Base-by-base conservation (phyloP, 2,797 vertebrate species). In the Argya squamiceps region DNA sequence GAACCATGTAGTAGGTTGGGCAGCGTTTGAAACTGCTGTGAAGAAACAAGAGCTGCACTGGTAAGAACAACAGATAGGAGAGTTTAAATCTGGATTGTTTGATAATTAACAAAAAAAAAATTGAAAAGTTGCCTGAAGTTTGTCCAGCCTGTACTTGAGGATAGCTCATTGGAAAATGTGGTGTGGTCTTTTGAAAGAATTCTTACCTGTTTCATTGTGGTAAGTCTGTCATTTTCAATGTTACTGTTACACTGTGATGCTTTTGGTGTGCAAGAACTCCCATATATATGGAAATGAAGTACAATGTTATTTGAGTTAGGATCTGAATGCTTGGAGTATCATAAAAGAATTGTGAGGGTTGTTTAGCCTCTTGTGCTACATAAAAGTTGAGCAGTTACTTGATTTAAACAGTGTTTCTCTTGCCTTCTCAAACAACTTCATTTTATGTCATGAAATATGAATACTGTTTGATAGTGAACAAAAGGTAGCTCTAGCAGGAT, bases 91-190 rank as follows among this genome's bases (percentile, higher is more conserved):
- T 56, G 17, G 9, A 7, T 67, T 78, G 15, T 67, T 63, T 56
- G 29, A 7, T 80, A 80, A 74, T 52, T 29, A 63, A 27, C 3
- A 62, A 23, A 29, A 20, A 4, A 3, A 43, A 43, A 43, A 18
- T 43, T 43, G 16, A 18, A 43, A 43, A 11, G 37, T 37, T 79
- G n/a, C 4, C 34, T 10, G 5, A 37, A 30, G 11, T 52, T 80
- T 60, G 41, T 47, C 34, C 17, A 71, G 24, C 8, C 6, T 2
- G 0, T 71, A 8, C 16, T 52, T 86, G 21, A 46, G 10, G 34
- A 11, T 49, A 67, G 52, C 11, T 60, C 1, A 0, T 4, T n/a
- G 4, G 32, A 55, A 21, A 41, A 32, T 3, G 7, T 9, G 1
- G 2, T 24, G 23, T 70, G 56, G 30, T 52, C 8, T 64, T 60